Conservation (phyloP, 2,888 invertebrate species). For the Euplagia quadripunctaria region DNA sequence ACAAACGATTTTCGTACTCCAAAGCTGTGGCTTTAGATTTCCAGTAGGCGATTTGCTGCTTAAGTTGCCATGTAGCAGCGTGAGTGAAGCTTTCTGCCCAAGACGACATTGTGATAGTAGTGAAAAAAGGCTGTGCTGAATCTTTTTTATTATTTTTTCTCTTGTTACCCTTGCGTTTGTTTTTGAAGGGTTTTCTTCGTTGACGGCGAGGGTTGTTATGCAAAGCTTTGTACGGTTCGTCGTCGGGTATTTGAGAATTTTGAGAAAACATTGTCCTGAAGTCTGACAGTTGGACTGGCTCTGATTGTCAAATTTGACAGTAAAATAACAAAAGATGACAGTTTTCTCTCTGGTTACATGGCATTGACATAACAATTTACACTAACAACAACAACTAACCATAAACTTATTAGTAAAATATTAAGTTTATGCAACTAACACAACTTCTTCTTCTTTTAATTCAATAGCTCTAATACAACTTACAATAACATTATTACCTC, state of each 20-base stretch:
- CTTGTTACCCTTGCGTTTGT: conserved; percentile 52
- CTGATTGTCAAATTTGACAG: conserved; percentile 12
- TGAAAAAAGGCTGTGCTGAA: conserved; percentile 39
- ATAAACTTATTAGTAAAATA: too few relatives aligned
- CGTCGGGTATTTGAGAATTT: conserved; percentile 53
- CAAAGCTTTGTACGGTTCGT: conserved; percentile 42
- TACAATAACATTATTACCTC: too few relatives aligned
- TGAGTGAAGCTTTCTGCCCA: conserved; percentile 77
- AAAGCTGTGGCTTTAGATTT: conserved; percentile 87
- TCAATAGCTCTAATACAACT: too few relatives aligned
- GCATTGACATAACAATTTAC: too few relatives aligned
- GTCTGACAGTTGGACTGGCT: not conserved
- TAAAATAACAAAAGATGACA: not conserved
- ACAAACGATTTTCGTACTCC: conserved; percentile 86
- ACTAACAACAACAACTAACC: too few relatives aligned
- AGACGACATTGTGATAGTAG: conserved; percentile 68
- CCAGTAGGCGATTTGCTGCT: conserved; percentile 88
- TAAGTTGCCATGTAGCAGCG: conserved; percentile 83
- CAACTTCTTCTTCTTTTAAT: too few relatives aligned
- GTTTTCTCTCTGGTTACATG: too few relatives aligned
- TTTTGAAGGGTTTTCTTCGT: conserved; percentile 55
- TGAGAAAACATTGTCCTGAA: conserved; percentile 57
- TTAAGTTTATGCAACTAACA: too few relatives aligned
- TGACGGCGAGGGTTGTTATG: conserved; percentile 48
- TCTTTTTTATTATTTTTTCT: conserved; percentile 49